phyloP scores from a whole-genome alignment of 2,797 vertebrate species.

The Capromys pilorides region DNA sequence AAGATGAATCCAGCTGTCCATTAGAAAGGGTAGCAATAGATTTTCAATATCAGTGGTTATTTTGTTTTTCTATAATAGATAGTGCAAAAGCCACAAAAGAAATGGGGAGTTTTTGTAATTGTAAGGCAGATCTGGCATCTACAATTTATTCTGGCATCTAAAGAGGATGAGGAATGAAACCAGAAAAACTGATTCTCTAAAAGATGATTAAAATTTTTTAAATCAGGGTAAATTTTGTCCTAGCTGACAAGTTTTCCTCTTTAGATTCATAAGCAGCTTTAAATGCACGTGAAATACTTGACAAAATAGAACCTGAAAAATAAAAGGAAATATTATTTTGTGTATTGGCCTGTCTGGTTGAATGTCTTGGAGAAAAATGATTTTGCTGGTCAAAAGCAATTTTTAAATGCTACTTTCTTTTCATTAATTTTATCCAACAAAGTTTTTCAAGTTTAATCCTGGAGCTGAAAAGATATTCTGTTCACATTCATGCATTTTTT shows the following conservation, averaged over 20 bases:
- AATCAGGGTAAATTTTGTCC: background rate
- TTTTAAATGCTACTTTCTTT: slow-evolving; percentile 39
- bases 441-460: slow-evolving; percentile 50
- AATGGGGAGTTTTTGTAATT: background rate
- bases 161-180: background rate
- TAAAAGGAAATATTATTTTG: background rate
- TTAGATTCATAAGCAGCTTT: background rate
- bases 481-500: slow-evolving; percentile 26
- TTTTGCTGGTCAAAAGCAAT: slow-evolving; percentile 38
- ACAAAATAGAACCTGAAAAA: background rate
- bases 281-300: background rate
- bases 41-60: background rate
- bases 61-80: background rate
- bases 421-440: slow-evolving; percentile 54
- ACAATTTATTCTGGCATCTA: background rate
- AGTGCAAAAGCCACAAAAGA: background rate
- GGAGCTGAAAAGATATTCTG: slow-evolving; percentile 22
- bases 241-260: background rate
- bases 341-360: slow-evolving; percentile 3
- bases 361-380: slow-evolving; percentile 37
- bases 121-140: background rate
- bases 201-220: background rate
- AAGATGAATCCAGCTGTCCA: background rate
- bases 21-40: background rate
- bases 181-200: background rate